These are phyloP conservation scores for Procavia capensis DNA, from an alignment of 2,113 vertebrate species.

Conservation along the genomic window DNA sequence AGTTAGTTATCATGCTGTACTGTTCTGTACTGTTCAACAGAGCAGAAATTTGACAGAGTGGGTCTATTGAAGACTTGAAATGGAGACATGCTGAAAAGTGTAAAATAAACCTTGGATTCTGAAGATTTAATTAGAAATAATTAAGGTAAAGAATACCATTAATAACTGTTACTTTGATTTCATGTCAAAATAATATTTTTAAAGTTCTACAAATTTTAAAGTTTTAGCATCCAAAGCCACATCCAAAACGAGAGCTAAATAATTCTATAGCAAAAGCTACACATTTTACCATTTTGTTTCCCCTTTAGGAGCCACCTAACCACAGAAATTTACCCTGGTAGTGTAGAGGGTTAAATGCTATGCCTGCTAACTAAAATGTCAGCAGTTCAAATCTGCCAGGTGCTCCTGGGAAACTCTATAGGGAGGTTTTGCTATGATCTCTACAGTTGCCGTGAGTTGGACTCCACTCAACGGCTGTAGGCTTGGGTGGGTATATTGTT, in stretches of 20 bases:
- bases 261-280: not conserved
- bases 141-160: not conserved
- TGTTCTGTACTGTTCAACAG: not conserved
- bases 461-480: no score
- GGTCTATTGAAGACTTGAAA: not conserved
- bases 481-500: not conserved
- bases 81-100: not conserved
- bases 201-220: not conserved
- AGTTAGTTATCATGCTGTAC: not conserved
- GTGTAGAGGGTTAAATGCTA: no score
- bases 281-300: not conserved
- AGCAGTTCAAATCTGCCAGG: no score
- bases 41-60: not conserved
- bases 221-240: not conserved
- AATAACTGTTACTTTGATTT: not conserved
- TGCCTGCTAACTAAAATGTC: no score
- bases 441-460: no score
- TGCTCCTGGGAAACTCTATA: no score
- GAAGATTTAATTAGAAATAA: not conserved
- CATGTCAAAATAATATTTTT: not conserved
- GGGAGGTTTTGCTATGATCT: no score
- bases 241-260: not conserved
- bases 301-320: not conserved
- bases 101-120: not conserved
- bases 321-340: not conserved